These are phyloP conservation scores for Muscidifurax raptorellus DNA, from an alignment of 1,140 invertebrate species.

Conservation along the genomic window DNA sequence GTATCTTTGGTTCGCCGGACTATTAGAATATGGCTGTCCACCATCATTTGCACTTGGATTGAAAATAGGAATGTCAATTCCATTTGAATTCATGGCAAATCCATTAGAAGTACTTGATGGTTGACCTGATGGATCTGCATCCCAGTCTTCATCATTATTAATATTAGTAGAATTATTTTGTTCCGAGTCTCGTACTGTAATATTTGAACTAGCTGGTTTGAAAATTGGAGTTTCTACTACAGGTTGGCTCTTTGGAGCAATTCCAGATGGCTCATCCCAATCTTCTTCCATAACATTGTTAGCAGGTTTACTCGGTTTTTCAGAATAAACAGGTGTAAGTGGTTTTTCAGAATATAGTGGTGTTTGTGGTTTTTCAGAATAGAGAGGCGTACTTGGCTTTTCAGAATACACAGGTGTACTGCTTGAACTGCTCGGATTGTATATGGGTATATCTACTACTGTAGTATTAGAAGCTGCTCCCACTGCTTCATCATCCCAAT, in stretches of 20 bases:
- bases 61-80: neutral
- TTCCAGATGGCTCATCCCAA: slow-evolving; percentile 29
- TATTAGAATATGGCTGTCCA: slow-evolving; percentile 27
- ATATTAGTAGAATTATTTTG: neutral
- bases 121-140: slow-evolving; percentile 15
- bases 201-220: slow-evolving; percentile 18
- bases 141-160: slow-evolving; percentile 42
- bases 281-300: neutral
- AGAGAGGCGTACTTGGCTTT: neutral
- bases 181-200: neutral
- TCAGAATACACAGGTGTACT: slow-evolving; percentile 1
- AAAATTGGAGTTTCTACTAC: neutral
- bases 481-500: slow-evolving; percentile 14
- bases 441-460: slow-evolving; percentile 18
- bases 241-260: neutral
- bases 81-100: slow-evolving; percentile 13
- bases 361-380: neutral
- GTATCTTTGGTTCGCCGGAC: slow-evolving; percentile 41
- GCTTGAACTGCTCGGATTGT: slow-evolving; percentile 14
- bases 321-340: neutral
- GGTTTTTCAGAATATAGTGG: neutral
- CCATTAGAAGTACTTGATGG: slow-evolving; percentile 24
- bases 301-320: neutral
- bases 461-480: neutral
- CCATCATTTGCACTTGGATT: slow-evolving; percentile 9